Percentiles rank a stretch among this genome's conserved stretches.
These are phyloP conservation scores for Acanthornis magna DNA, from an alignment of 2,797 vertebrate genomes.

Conservation along the genomic window DNA sequence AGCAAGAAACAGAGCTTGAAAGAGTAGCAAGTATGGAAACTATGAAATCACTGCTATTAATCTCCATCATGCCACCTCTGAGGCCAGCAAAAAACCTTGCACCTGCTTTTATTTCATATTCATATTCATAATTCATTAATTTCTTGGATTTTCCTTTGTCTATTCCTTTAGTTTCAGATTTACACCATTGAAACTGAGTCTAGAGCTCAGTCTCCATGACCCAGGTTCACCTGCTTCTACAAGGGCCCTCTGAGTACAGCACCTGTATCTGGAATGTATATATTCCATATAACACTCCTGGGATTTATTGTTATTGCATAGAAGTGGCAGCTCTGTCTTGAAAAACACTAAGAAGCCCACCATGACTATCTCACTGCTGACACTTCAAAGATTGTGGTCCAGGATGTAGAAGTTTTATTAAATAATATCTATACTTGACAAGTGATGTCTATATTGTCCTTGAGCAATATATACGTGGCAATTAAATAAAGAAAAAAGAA, in stretches of 20 bases:
- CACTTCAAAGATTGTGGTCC: not conserved
- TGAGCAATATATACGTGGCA: not conserved
- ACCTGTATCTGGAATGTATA: fast-evolving
- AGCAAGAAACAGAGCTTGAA: not conserved
- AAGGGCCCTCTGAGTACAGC: not conserved
- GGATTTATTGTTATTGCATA: not conserved
- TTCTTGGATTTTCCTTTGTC: not conserved
- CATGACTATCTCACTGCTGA: not conserved
- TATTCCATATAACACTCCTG: not conserved
- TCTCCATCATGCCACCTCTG: not conserved
- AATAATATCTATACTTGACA: not conserved
- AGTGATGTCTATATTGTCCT: not conserved
- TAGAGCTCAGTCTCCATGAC: not conserved
- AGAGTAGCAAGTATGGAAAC: not conserved
- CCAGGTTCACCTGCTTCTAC: not conserved
- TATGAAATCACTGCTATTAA: not conserved
- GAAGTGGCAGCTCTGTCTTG: not conserved
- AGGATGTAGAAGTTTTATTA: not conserved
- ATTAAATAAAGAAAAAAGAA: not conserved
- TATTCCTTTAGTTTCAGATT: not conserved
- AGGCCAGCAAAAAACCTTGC: not conserved
- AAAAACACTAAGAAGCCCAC: not conserved
- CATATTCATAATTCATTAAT: not conserved
- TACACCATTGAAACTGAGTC: not conserved
- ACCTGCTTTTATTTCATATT: not conserved